phyloP scores from a whole-genome alignment of 2,113 vertebrate genomes.

The Vulpes ferrilata region DNA sequence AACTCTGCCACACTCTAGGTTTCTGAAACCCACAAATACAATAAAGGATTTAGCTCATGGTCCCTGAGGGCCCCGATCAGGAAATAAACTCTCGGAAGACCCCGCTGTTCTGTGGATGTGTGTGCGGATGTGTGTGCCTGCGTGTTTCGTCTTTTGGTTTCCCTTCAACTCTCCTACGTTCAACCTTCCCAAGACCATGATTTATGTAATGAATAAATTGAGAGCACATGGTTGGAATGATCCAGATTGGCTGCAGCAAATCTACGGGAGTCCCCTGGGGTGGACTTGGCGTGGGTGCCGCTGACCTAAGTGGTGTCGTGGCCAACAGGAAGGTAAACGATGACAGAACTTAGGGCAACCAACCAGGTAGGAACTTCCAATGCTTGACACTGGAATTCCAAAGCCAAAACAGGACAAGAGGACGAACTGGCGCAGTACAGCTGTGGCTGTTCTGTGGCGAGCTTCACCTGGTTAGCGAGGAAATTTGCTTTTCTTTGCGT shows the following conservation, averaged over 20 bases:
- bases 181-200: not conserved
- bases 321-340: not conserved
- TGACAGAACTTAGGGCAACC: not conserved
- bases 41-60: not conserved
- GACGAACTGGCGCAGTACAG: not conserved
- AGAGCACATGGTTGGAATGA: slow-evolving; percentile 34
- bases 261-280: not conserved
- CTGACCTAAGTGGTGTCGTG: not conserved
- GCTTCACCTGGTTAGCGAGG: not conserved
- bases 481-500: not conserved
- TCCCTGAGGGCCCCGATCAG: not conserved
- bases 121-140: not conserved
- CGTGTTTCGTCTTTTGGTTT: not conserved
- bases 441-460: not conserved
- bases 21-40: slow-evolving; percentile 26
- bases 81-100: not conserved
- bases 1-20: not conserved
- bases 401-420: not conserved
- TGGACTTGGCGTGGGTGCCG: not conserved
- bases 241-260: slow-evolving; percentile 22
- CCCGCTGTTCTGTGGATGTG: not conserved
- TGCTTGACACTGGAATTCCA: not conserved
- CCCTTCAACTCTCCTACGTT: not conserved
- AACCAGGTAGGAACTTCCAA: slow-evolving; percentile 17
- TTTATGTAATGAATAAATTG: slow-evolving; percentile 58